Evolutionary conservation across 2,888 invertebrate genomes (phyloP).

Genomic region (Steinernema hermaphroditum): DNA sequence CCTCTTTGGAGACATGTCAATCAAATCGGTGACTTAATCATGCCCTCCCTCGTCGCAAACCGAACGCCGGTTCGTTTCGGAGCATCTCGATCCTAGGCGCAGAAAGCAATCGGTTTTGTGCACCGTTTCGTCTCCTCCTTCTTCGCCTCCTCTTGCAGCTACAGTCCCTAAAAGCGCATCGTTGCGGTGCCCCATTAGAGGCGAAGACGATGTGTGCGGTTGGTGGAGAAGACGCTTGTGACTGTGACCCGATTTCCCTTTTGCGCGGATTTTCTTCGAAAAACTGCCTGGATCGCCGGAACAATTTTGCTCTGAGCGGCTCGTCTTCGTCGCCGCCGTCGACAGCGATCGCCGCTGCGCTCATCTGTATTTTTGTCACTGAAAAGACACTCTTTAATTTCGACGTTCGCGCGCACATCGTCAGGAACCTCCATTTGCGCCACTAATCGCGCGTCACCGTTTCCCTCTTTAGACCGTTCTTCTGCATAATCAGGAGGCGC

Average conservation of each 20-base stretch:
- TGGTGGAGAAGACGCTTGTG: background rate
- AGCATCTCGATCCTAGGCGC: conserved; percentile 1
- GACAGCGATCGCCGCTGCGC: background rate
- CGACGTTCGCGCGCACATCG: conserved; percentile 6
- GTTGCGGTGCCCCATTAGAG: background rate
- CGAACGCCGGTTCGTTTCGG: background rate
- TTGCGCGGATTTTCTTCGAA: conserved; percentile 14
- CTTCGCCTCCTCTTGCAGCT: background rate
- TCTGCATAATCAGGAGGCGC: background rate
- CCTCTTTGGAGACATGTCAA: conserved; percentile 5
- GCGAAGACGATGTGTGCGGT: background rate
- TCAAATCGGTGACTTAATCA: conserved; percentile 14
- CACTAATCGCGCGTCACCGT: conserved; percentile 25
- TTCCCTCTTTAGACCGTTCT: conserved; percentile 12
- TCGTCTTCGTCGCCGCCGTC: background rate
- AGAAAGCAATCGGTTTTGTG: background rate
- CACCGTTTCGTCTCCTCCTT: background rate
- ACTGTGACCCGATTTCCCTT: conserved; percentile 21
- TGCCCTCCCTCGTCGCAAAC: background rate
- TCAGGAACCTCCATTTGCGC: conserved; percentile 17
- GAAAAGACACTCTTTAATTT: conserved; percentile 17
- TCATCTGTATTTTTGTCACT: conserved; percentile 8
- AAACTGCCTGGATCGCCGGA: conserved; percentile 23
- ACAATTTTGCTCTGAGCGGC: conserved; percentile 10
- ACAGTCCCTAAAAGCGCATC: conserved; percentile 21